Evolutionary conservation across 2,888 invertebrate species (phyloP).

Genomic region (Atrina japonica): DNA sequence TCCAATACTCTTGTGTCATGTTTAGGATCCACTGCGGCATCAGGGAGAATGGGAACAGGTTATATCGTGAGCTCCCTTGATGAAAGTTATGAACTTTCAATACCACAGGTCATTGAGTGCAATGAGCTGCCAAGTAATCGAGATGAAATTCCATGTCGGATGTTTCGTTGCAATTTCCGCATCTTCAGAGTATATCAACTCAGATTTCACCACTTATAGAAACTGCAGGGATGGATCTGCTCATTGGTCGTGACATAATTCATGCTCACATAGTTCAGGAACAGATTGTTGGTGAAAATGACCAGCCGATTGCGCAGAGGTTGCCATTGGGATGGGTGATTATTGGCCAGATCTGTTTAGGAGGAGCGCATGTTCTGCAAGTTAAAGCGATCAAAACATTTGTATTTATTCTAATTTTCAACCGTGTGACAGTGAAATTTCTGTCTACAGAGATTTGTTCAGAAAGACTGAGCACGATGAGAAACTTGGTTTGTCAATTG

Average conservation of each 20-base stretch:
- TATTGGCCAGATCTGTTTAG: slow-evolving; percentile 37
- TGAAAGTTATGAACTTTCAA: not conserved
- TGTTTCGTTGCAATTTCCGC: slow-evolving; percentile 12
- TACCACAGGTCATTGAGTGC: slow-evolving; percentile 36
- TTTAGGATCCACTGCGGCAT: slow-evolving; percentile 5
- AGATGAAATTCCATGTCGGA: slow-evolving; percentile 21
- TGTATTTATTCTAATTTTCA: slow-evolving; percentile 20
- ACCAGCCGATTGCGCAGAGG: slow-evolving; percentile 36
- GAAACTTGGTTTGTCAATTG: slow-evolving; percentile 27
- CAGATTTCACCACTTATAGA: slow-evolving; percentile 10
- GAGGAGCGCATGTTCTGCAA: slow-evolving; percentile 15
- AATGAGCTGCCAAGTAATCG: slow-evolving; percentile 13
- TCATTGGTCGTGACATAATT: slow-evolving; percentile 37
- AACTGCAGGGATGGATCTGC: slow-evolving; percentile 12
- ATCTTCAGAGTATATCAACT: slow-evolving; percentile 21
- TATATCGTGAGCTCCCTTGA: slow-evolving; percentile 24
- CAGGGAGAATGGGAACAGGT: slow-evolving; percentile 19
- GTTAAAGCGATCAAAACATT: slow-evolving; percentile 32
- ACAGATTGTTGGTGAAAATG: slow-evolving; percentile 26
- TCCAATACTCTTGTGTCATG: slow-evolving; percentile 27
- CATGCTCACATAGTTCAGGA: slow-evolving; percentile 35
- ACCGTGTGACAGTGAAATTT: slow-evolving; percentile 29
- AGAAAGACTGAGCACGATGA: slow-evolving; percentile 27
- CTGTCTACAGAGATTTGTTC: slow-evolving; percentile 21
- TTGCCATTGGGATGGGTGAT: slow-evolving; percentile 44